Base-by-base conservation (phyloP, 2,888 invertebrate genomes). In the Iphiclides podalirius region DNA sequence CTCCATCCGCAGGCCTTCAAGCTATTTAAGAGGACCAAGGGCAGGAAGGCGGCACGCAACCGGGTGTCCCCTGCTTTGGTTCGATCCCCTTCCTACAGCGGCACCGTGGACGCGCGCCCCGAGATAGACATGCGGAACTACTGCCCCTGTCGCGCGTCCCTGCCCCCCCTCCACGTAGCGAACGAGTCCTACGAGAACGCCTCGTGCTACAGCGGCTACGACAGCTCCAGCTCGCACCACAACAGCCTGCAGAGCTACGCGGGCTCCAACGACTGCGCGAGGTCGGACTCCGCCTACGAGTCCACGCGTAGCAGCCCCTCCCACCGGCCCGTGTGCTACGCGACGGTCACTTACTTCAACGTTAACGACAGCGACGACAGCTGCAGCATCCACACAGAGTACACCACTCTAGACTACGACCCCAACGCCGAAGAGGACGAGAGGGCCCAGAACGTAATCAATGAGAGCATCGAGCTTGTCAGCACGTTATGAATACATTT, bases 341-440 rank as follows among this genome's bases (percentile, higher is more conserved):
- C 86, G 1, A 82, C 87, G 0, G 85, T 85, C 8, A 81, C 86
- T 0, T 87, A 87, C 57, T 84, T 84, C 63, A 85, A 85, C 47
- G 81, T 84, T 0, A 84, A 83, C 37, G 87, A 86, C 57, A 84
- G 85, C 28, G 85, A 85, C 33, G 88, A 88, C 46, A 84, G 79
- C 57, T 80, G 83, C 70, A 87, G 87, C 59, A 81, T 88, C 57
- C 70, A 78, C 26, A 88, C 88, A 0, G 88, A 88, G 54, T 86
- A 81, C 60, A 88, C 88, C 0, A 66, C 86, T 1, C 66, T 88
- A 0, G 88, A 88, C 31, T 67, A 59, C 17, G 85, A 85, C 11
- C 66, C 66, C 0, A 79, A 79, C 1, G 58, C 57, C 2, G 78
- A 72, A 14, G 72, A 79, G 41, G 79, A 80, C 26, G 82, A 86